Evolutionary conservation across 2,113 vertebrate species (phyloP), one percentile per base, ranked within the genome.

Genomic region (Thunnus thynnus): DNA sequence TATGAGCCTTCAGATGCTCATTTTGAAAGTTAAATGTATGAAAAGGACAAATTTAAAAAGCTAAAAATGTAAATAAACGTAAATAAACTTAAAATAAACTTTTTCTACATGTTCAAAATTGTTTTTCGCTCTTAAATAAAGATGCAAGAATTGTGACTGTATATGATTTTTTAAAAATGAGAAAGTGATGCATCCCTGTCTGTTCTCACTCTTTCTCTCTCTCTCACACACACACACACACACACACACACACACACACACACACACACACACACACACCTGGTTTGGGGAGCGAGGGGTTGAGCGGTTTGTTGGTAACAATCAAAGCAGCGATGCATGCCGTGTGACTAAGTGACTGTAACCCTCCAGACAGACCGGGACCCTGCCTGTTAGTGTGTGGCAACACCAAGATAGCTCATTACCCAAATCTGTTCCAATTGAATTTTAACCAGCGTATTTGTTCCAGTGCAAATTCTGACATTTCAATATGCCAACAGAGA

Each of bases 381-480:
- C 83, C 57, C 44, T 18, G 52, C 55, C 76, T 73, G 68, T 77
- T 79, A 80, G 81, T 76, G 58, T 89, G 88, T 91, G 91, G 91
- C 85, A 87, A 88, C 88, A 92, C 76, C 50, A 16, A 91, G 89
- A 91, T 86, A 82, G 75, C 80, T 92, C 84, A 92, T 93, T 91
- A 92, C 72, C 80, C 84, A 88, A 22, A 87, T 94, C 90, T 86
- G 78, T 76, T 91, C 83, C 92, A 78, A 68, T 72, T 89, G 64
- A 89, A 90, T 91, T 84, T 91, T 79, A 92, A 92, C 88, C 90
- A 86, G 82, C 17, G 64, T 66, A 62, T 94, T 94, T 94, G 93
- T 95, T 94, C 85, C 84, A 85, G 92, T 95, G 94, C 92, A 95
- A 95, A 96, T 95, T 92, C 77, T 95, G 94, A 95, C 94, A 94